These are phyloP conservation scores for Dicycla oo DNA, from an alignment of 2,888 invertebrate genomes.

Conservation along the genomic window DNA sequence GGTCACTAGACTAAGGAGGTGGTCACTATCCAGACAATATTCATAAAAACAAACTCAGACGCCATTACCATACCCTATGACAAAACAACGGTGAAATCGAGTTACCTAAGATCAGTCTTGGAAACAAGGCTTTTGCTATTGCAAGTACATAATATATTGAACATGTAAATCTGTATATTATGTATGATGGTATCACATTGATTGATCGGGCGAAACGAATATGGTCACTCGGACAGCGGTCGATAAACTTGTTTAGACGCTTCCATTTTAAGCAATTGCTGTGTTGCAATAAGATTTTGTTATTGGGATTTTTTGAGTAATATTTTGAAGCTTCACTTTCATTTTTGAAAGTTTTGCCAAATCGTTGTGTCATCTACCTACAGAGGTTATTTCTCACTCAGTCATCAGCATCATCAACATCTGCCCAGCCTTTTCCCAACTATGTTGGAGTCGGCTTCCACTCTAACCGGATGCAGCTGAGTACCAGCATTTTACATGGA, in stretches of 20 bases:
- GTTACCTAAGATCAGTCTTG: conserved; percentile 45
- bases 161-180: conserved; percentile 30
- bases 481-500: too few species aligned
- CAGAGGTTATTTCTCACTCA: too few species aligned
- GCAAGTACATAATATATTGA: conserved; percentile 34
- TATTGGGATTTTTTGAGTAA: conserved; percentile 6
- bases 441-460: too few species aligned
- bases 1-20: too few species aligned
- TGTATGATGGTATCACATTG: conserved; percentile 41
- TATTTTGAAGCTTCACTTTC: neutral
- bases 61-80: neutral
- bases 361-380: too few species aligned
- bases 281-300: conserved; percentile 15
- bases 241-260: conserved; percentile 41
- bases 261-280: conserved; percentile 6
- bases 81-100: conserved; percentile 36
- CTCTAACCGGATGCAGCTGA: too few species aligned
- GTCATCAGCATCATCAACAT: too few species aligned
- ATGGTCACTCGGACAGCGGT: neutral
- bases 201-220: conserved; percentile 54
- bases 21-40: neutral
- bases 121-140: conserved; percentile 37
- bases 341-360: neutral
- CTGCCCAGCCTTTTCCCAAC: too few species aligned
- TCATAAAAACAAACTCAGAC: neutral